Base-by-base conservation (phyloP, 2,113 vertebrate species). In the Megalops atlanticus region DNA sequence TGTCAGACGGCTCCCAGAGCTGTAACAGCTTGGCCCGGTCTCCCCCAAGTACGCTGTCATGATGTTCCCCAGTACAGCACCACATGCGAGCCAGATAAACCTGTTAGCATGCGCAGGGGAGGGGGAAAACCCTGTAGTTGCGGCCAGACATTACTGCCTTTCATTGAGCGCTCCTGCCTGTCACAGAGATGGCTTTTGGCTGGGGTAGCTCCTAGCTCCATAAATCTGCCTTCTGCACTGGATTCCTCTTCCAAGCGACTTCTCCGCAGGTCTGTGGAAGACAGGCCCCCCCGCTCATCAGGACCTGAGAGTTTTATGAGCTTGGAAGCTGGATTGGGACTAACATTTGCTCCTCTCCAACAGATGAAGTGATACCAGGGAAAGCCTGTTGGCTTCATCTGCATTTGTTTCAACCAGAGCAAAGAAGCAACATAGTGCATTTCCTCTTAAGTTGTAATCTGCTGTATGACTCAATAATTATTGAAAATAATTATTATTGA, bases 291-390 rank as follows among this genome's bases (percentile, higher is more conserved):
- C 84, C 82, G 33, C 69, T 82, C 36, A 82, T 54, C 27, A 77
- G 72, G 31, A 64, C 70, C 18, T 1, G 35, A 85, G 80, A 39
- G 76, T 72, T 85, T 84, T 83, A 79, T 73, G 78, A 86, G 84
- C 71, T 72, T 35, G 54, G 72, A 39, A 77, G 79, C 79, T 80
- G 49, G 72, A 84, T 54, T 76, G 43, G 70, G 41, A 80, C 81
- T 78, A 81, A 83, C 83, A 74, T 76, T 76, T 33, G 83, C 38
- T 74, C 33, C 18, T 68, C 70, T 82, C 77, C 77, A 76, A 81
- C 74, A 52, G 78, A 82, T 75, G n/a, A 36, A 40, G 14, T 75
- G 41, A 86, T 77, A 39, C 24, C 18, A 35, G 33, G 74, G 27
- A 72, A 43, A 54, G 40, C 39, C 82, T 58, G 72, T 36, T 77